Conservation (phyloP, 2,113 vertebrate genomes). For the Benitochromis conjunctus region DNA sequence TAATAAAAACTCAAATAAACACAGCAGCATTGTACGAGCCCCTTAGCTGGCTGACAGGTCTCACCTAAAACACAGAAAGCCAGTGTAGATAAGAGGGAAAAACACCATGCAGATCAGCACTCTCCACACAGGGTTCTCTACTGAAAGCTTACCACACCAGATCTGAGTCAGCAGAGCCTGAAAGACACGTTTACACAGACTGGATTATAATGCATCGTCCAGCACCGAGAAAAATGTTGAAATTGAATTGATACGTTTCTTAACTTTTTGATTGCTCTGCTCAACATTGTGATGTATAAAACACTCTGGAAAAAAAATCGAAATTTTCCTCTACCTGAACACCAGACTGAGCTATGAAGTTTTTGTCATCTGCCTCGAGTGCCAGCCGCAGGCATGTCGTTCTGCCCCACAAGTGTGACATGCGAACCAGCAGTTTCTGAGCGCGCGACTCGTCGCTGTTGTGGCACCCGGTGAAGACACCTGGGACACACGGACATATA, state of each 20-base stretch:
- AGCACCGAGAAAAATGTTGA: neutral
- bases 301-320: neutral
- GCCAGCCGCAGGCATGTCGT: slow-evolving; percentile 88
- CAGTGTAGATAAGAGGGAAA: slow-evolving; percentile 83
- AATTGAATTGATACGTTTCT: neutral
- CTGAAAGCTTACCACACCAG: slow-evolving; percentile 91
- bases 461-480: slow-evolving; percentile 88
- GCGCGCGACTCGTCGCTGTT: slow-evolving; percentile 80
- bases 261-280: neutral
- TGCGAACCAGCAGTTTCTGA: slow-evolving; percentile 82
- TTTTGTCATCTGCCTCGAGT: slow-evolving; percentile 86
- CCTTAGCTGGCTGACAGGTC: neutral
- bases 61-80: slow-evolving; percentile 88
- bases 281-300: neutral
- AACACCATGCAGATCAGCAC: slow-evolving; percentile 81
- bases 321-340: slow-evolving; percentile 79
- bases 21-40: neutral
- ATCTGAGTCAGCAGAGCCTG: slow-evolving; percentile 92
- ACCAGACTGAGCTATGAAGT: slow-evolving; percentile 88
- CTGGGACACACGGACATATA: slow-evolving; percentile 36
- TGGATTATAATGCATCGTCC: neutral
- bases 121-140: slow-evolving; percentile 83
- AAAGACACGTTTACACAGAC: neutral
- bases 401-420: slow-evolving; percentile 85
- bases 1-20: neutral